Evolutionary conservation across 2,113 vertebrate genomes (phyloP).

Genomic region (Coregonus clupeaformis): DNA sequence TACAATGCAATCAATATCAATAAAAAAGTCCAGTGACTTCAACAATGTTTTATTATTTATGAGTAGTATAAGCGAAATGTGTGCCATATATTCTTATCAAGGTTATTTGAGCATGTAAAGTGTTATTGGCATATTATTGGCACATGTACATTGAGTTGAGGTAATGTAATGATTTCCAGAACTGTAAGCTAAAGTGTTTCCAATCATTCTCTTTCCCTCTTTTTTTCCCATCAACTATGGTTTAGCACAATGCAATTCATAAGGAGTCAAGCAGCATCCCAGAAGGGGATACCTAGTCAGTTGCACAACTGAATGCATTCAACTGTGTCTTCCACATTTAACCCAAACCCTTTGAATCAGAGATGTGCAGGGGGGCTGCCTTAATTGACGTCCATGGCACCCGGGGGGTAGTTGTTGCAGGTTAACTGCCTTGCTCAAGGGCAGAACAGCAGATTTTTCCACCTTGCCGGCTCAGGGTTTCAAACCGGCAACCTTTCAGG

Average conservation of each 20-base stretch:
- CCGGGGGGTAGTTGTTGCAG: too few relatives aligned
- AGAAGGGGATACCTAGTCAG: too few relatives aligned
- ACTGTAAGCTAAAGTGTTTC: conserved; percentile 45
- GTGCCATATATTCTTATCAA: not conserved
- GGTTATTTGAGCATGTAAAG: not conserved
- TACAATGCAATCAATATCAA: not conserved
- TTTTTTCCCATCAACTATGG: conserved; percentile 54
- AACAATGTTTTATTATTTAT: not conserved
- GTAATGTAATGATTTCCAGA: conserved; percentile 54
- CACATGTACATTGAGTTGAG: conserved; percentile 61
- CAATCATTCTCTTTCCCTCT: conserved; percentile 66
- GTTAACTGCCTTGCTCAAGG: too few relatives aligned
- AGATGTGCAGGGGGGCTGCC: too few relatives aligned
- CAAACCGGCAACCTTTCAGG: too few relatives aligned
- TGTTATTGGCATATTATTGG: conserved; percentile 39
- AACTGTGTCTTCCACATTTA: too few relatives aligned
- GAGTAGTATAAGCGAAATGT: not conserved
- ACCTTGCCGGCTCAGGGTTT: too few relatives aligned
- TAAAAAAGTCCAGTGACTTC: not conserved
- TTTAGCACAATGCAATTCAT: conserved; percentile 46
- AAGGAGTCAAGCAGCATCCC: too few relatives aligned
- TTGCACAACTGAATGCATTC: too few relatives aligned
- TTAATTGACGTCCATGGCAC: too few relatives aligned
- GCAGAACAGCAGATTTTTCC: too few relatives aligned
- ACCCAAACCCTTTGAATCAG: too few relatives aligned